Base-by-base conservation (phyloP, 2,888 invertebrate genomes). In the Nesidiocoris tenuis region DNA sequence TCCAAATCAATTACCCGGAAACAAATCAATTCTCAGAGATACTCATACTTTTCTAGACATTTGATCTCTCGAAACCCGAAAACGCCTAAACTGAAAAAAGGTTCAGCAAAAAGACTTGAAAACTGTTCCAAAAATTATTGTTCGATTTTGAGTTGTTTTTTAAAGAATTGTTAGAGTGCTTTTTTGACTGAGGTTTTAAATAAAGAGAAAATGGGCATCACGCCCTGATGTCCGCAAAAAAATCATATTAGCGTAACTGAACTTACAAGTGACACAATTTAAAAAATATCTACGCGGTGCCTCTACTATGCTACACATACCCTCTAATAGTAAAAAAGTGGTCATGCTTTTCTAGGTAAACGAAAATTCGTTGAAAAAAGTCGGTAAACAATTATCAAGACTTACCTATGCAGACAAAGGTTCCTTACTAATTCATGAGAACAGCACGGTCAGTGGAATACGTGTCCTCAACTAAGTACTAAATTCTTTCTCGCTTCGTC, bases 221-320 rank as follows among this genome's bases (percentile, higher is more conserved):
- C 12, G 39, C 39, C 39, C 39, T 39, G 39, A 39, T 39, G 39
- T 39, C 12, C 39, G n/a, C n/a, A n/a, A n/a, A n/a, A n/a, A n/a
- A n/a, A n/a, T n/a, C n/a, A n/a, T n/a, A n/a, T n/a, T n/a, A n/a
- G n/a, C n/a, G 39, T 39, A 3, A 7, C 12, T 39, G 39, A 39
- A 12, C 12, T 12, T 39, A 39, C 39, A 39, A 39, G 5, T 39
- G 39, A 39, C 39, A 39, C 12, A 39, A 12, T 39, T 39, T 39
- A 39, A 39, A 39, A 39, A 39, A 39, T 39, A 67, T 39, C 61
- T 75, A 75, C 59, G 57, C 25, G 61, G 77, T 77, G 77, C 77
- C 56, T 68, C 77, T 77, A 77, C 68, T n/a, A n/a, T n/a, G 68
- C 74, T 77, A 77, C 77, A 70, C 77, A 77, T 75, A 12, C 64